Evolutionary conservation across 2,888 invertebrate genomes (phyloP).

Genomic region (Coecobrya sp.): DNA sequence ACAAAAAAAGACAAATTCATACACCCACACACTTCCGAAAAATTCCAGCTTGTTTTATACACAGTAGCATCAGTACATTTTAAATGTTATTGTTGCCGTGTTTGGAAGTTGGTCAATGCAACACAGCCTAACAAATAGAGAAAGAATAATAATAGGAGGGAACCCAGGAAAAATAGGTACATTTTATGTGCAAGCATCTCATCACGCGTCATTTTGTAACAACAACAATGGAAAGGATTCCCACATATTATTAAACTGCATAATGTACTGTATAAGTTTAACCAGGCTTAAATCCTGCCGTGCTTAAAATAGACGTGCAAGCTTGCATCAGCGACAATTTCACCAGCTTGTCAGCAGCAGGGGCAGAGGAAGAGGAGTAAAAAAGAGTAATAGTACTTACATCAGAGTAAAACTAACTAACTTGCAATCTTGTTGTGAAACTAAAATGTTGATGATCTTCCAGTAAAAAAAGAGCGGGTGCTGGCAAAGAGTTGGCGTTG

Average conservation of each 20-base stretch:
- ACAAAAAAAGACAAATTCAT: not conserved
- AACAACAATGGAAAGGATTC: slow-evolving; percentile 20
- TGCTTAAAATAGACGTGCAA: not conserved
- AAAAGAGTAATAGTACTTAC: slow-evolving; percentile 24
- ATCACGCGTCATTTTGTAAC: slow-evolving; percentile 25
- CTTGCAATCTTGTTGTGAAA: slow-evolving; percentile 3
- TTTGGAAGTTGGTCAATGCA: slow-evolving; percentile 48
- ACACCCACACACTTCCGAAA: not conserved
- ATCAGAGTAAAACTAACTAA: slow-evolving; percentile 61
- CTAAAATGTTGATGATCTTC: slow-evolving; percentile 37
- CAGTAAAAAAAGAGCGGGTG: slow-evolving; percentile 2
- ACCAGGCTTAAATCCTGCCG: slow-evolving; percentile 4
- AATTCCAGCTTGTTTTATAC: not conserved
- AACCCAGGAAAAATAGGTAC: not conserved
- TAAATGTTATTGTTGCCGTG: slow-evolving; percentile 35
- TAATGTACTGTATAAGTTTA: slow-evolving; percentile 18
- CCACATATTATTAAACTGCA: not conserved
- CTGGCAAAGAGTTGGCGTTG: not conserved
- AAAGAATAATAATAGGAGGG: not conserved
- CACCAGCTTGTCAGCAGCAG: slow-evolving; percentile 38
- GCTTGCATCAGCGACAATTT: not conserved
- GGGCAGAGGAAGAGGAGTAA: not conserved
- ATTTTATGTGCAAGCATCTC: not conserved
- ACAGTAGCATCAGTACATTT: not conserved
- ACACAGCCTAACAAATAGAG: not conserved